Evolutionary conservation across 2,113 vertebrate species (phyloP), one percentile per base, ranked within the genome.

Genomic region (Elephantulus edwardii): DNA sequence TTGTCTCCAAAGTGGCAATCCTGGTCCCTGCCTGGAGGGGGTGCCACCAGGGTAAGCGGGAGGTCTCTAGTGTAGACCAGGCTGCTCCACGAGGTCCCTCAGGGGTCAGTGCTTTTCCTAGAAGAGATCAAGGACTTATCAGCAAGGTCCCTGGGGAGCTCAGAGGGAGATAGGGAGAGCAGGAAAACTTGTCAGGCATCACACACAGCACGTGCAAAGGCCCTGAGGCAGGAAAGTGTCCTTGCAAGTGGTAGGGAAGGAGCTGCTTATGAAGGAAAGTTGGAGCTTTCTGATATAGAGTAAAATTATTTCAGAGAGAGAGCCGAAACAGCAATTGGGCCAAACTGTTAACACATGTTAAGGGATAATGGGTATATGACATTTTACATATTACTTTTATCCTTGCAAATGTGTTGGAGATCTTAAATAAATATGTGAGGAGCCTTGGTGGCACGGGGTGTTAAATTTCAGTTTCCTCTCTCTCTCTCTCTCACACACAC

Each of bases 91-190:
- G 1, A 35, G 24, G 66, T 96, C 91, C 95, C 91, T 91, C 81
- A n/a, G 33, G n/a, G 88, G 95, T 98, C 97, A 98, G 97, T 97
- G 98, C 93, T 97, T 98, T 95, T 98, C 98, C 98, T 98, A 87
- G 19, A 66, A 90, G 86, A 86, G 44, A 96, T 70, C 16, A 84
- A 87, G 64, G 40, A 30, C 35, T 19, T 35, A 13, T 87, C 74
- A 93, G 66, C 78, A 82, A 62, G 48, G 66, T 71, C 30, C 30
- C 20, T 33, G 38, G 46, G 22, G 58, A 52, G 42, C 60, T 19
- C 6, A 38, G 48, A 52, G 46, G 26, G 11, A 35, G 33, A n/a
- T 20, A 54, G 20, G 14, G 79, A 48, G 66, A 30, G 46, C 11
- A 30, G 64, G 22, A n/a, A n/a, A n/a, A n/a, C 11, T 8, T 0